phyloP scores from a whole-genome alignment of 2,888 invertebrate genomes.

The Chalcosyrphus nemorum region DNA sequence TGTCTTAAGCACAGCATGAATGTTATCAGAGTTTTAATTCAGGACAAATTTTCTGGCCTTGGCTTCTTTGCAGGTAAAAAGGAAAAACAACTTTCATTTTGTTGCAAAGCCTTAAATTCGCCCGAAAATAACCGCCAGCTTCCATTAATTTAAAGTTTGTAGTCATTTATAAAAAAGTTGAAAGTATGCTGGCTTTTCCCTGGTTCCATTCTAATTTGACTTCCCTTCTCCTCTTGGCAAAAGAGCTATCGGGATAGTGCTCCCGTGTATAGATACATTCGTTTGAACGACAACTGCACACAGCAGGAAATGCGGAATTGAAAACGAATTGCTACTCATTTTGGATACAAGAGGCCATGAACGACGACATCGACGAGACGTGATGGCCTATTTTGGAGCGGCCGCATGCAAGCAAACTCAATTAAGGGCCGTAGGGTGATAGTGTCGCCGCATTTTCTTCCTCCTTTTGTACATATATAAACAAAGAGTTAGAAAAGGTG shows the following conservation, averaged over 20 bases:
- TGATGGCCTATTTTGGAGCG: constrained; percentile 66
- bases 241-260: constrained; percentile 9
- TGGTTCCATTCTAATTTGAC: background rate
- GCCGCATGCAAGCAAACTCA: constrained; percentile 49
- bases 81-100: background rate
- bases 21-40: too few relatives aligned
- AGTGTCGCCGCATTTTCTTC: constrained; percentile 62
- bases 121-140: too few relatives aligned
- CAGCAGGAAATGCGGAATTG: constrained; percentile 65
- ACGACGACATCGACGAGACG: constrained; percentile 44
- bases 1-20: too few relatives aligned
- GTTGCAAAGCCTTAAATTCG: too few relatives aligned
- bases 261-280: background rate
- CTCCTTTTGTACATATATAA: constrained; percentile 19
- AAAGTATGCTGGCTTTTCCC: background rate
- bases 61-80: too few relatives aligned
- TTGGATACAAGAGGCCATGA: constrained; percentile 4
- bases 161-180: background rate
- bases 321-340: constrained; percentile 61
- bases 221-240: background rate
- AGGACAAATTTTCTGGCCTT: background rate
- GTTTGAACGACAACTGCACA: constrained; percentile 26
- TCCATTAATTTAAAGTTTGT: background rate
- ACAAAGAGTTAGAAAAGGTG: background rate
- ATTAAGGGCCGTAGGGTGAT: constrained; percentile 64